Evolutionary conservation across 2,888 invertebrate species (phyloP), one percentile per base, ranked within the genome.

Genomic region (Tromatobia lineatoria): DNA sequence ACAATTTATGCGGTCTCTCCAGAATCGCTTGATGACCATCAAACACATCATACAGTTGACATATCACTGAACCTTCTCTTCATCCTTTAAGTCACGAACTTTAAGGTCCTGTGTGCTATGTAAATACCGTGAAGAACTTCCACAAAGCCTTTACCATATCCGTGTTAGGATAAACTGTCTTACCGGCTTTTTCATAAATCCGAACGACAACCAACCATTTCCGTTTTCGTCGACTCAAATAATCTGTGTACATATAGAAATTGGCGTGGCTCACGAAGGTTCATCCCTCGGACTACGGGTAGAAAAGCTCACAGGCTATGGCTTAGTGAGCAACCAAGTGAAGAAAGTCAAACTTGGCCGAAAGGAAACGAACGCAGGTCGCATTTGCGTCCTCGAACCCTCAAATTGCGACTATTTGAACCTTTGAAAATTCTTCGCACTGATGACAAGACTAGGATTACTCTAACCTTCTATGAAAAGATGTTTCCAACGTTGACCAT

Each of bases 151-250:
- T 3, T 6, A 23, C 11, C 71, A 13, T 13, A 38, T 23, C 54
- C 75, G 71, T 59, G 38, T 50, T 67, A 64, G n/a, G 20, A 29
- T 52, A 18, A 80, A 76, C 29, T 64, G 20, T 20, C 64, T 10
- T 18, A 45, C 54, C 34, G 29, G 3, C 57, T 66, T 45, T 75
- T 64, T 76, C 66, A 38, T 61, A 67, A 77, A 76, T 66, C 80
- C 71, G 57, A 52, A 71, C 18, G 69, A 77, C 77, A 76, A 77
- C 73, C 83, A 83, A 80, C 45, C 73, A 73, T 34, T 74, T 29
- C 34, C 20, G 34, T 73, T 69, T 61, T 15, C 0, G 29, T 15
- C 25, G 57, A 38, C 45, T 47, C 59, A 67, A 69, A 69, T 61
- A 52, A 61, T 47, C 3, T 59, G 52, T 38, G 42, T 79, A 76